Conservation (phyloP, 2,113 vertebrate genomes). For the Pterocles burchelli region DNA sequence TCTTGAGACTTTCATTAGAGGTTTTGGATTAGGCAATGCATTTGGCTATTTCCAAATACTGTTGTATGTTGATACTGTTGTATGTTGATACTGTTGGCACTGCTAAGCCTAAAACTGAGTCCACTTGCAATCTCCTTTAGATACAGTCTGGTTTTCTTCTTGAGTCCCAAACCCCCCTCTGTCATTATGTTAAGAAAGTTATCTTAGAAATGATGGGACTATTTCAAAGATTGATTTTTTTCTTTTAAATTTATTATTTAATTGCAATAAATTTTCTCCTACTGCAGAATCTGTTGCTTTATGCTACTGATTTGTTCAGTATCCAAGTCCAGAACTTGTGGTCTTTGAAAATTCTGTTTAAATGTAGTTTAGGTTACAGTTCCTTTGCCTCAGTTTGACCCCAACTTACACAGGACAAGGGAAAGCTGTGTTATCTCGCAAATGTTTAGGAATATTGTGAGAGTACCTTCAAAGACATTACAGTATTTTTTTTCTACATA, state of each 20-base stretch:
- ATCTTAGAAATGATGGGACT: background rate
- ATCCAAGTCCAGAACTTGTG: background rate
- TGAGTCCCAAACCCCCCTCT: background rate
- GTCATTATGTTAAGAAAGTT: background rate
- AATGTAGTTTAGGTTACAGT: background rate
- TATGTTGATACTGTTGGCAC: background rate
- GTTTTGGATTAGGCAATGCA: background rate
- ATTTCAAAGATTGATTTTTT: background rate
- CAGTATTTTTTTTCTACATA: background rate
- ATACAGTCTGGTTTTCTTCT: background rate
- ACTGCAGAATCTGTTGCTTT: background rate
- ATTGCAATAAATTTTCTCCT: background rate
- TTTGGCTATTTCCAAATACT: background rate
- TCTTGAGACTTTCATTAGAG: background rate
- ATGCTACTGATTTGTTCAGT: background rate
- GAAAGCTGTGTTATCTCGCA: background rate
- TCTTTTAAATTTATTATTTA: background rate
- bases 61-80: background rate
- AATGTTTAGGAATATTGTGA: background rate
- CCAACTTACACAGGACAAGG: background rate
- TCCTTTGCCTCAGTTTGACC: background rate
- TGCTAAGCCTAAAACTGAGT: background rate
- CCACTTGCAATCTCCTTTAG: background rate
- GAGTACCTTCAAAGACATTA: background rate
- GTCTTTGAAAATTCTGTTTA: background rate